Evolutionary conservation across 2,888 invertebrate genomes (phyloP), one percentile per base, ranked within the genome.

Genomic region (Latrodectus hesperus): DNA sequence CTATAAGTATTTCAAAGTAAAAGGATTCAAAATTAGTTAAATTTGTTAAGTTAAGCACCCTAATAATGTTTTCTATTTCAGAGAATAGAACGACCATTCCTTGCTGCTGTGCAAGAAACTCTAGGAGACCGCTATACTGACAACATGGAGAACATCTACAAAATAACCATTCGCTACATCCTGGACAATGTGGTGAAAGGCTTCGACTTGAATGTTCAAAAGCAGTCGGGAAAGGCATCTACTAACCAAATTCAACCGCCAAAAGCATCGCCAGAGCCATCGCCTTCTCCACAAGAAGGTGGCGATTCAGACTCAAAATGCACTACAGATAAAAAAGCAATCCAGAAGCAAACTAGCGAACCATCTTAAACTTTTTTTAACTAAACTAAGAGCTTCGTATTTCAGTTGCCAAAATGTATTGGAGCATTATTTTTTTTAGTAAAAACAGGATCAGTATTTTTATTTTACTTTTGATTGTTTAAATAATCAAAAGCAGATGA

Each of bases 31-130:
- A 38, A 38, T 38, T 38, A 38, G 6, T 38, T 38, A 38, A 38
- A 38, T 12, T 11, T 60, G 10, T 10, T 10, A 60, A 60, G 10
- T 60, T 60, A 60, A 60, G 0, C 10, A 10, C 10, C n/a, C 6
- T 60, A 16, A 60, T 60, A 0, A 60, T 14, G 12, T 16, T 60
- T 16, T 86, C 9, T 53, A 17, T 81, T 91, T 38, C 91, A 98
- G 98, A 96, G 95, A 95, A 96, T 97, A 90, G 96, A 97, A 92
- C 94, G 95, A 90, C 97, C 98, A 1, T 98, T 98, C 93, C 93
- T 97, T 90, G 94, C 95, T 91, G 96, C 98, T 0, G 97, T 97
- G 14, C 95, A 96, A 92, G 94, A 95, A 89, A 97, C 97, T 0
- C 93, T 98, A 65, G 97, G 96, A 6, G 97, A 97, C 90, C 94